Conservation (phyloP, 53 echinoderm and acorn worm species). For the Holothuria scabra region DNA sequence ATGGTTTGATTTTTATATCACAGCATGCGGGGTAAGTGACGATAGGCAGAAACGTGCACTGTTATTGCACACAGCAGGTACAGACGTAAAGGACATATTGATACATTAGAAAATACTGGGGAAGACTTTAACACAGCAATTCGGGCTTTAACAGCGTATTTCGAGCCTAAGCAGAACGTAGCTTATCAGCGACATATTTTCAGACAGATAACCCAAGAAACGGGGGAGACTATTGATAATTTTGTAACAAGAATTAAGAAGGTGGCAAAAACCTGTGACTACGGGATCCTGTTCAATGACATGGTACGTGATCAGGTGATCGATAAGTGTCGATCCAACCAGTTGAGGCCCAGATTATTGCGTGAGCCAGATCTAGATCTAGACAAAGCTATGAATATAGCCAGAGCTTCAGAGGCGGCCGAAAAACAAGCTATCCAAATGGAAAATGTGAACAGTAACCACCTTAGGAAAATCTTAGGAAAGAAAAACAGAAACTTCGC, state of each 20-base stretch:
- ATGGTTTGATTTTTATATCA: conserved; percentile 15
- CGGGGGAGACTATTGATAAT: conserved; percentile 39
- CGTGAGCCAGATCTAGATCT: not conserved
- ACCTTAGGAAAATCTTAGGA: too few species aligned
- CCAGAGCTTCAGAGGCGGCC: too few species aligned
- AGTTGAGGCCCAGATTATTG: conserved; percentile 51
- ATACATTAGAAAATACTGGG: conserved; percentile 1
- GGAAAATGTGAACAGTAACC: too few species aligned
- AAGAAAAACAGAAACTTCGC: too few species aligned
- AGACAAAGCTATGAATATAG: too few species aligned
- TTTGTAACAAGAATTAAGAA: conserved; percentile 32
- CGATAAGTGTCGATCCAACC: conserved; percentile 54
- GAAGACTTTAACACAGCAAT: conserved; percentile 26
- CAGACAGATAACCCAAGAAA: conserved; percentile 35
- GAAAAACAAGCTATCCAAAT: too few species aligned
- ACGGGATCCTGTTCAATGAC: conserved; percentile 24
- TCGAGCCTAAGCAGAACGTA: conserved; percentile 40
- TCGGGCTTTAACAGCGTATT: conserved; percentile 27
- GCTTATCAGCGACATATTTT: conserved; percentile 50
- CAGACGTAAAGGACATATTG: conserved; percentile 51
- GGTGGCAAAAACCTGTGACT: conserved; percentile 41
- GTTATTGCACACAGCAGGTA: conserved; percentile 49
- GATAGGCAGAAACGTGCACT: conserved; percentile 45
- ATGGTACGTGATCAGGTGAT: conserved; percentile 63
- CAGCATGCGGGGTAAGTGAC: not conserved